phyloP scores from a whole-genome alignment of 2,888 invertebrate species.

The Unio pictorum region DNA sequence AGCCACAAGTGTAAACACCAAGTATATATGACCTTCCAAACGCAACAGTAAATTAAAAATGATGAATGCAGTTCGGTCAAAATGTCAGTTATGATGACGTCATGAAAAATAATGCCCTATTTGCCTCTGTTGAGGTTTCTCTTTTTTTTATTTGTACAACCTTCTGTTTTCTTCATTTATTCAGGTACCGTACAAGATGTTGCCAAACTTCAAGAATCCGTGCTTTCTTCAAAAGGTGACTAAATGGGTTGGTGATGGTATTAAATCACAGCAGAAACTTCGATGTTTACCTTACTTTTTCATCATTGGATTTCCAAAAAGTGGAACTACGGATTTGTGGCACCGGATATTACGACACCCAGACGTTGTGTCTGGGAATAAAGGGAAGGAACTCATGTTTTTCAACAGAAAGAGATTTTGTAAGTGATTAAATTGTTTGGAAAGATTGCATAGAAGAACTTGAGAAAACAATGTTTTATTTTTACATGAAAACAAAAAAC shows the following conservation, averaged over 20 bases:
- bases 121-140: no score
- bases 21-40: no score
- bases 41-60: no score
- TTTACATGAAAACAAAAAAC: no score
- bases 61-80: no score
- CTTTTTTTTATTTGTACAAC: no score
- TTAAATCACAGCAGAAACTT: conserved; percentile 19
- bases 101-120: no score
- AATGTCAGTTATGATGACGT: no score
- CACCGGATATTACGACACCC: conserved; percentile 48
- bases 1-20: no score
- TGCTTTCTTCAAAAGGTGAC: conserved; percentile 37
- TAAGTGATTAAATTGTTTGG: conserved; percentile 3
- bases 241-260: background rate
- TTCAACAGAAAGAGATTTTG: conserved; percentile 23
- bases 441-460: no score
- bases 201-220: conserved; percentile 54
- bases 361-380: conserved; percentile 33
- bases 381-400: conserved; percentile 30
- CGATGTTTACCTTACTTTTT: conserved; percentile 90
- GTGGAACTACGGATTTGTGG: conserved; percentile 60
- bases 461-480: no score
- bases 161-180: conserved; percentile 6
- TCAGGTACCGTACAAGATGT: conserved; percentile 44
- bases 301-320: conserved; percentile 59